Conservation (phyloP, 2,113 vertebrate species). For the Bufo gargarizans region DNA sequence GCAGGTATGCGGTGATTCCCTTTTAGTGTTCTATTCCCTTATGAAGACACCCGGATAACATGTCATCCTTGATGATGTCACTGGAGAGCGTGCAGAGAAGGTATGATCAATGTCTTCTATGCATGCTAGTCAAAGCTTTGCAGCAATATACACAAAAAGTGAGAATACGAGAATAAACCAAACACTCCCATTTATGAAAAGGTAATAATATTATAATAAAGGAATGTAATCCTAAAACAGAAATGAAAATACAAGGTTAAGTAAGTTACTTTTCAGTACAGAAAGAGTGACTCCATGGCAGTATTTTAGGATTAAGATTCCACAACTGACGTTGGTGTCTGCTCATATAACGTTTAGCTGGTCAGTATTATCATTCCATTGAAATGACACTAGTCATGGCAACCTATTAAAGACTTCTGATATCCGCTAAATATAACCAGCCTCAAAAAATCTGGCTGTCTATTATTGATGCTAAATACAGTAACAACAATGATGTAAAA, state of each 20-base stretch:
- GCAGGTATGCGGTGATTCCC: no score
- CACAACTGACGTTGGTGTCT: neutral
- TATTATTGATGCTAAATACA: constrained; percentile 47
- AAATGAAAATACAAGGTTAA: neutral
- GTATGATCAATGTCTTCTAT: neutral
- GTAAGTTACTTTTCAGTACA: neutral
- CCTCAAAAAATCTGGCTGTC: constrained; percentile 22
- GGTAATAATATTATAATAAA: neutral
- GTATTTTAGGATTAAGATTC: neutral
- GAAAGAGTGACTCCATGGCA: neutral
- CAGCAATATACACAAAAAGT: neutral
- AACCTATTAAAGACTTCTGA: constrained; percentile 38
- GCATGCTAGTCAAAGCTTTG: neutral
- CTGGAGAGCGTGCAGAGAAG: neutral
- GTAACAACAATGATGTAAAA: constrained; percentile 52
- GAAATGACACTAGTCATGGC: constrained; percentile 25
- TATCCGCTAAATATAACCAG: constrained; percentile 34
- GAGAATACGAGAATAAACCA: no score
- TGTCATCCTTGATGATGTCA: neutral
- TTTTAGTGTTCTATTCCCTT: no score
- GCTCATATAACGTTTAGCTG: neutral
- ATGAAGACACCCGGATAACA: no score
- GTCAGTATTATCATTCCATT: constrained; percentile 37
- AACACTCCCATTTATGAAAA: neutral
- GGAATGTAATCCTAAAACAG: neutral